Evolutionary conservation across 2,113 vertebrate genomes (phyloP), one percentile per base, ranked within the genome.

Genomic region (Hippocampus guttulatus): DNA sequence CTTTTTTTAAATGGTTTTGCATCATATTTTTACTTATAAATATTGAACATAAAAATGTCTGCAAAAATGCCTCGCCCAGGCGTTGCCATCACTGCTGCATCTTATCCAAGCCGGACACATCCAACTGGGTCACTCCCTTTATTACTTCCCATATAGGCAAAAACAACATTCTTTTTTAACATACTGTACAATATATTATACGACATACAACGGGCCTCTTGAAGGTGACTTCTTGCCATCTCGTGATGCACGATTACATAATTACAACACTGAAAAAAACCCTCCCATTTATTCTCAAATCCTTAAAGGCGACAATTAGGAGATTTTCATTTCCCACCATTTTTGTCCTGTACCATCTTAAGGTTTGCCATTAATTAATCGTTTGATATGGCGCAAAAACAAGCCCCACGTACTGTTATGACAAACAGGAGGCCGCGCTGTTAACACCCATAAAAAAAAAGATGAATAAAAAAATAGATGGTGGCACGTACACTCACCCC

Each of bases 401-500:
- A 64, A 64, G 11, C 63, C 63, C 43, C 21, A 5, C 10, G n/a
- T 11, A 41, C 18, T 25, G 45, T 65, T 27, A 61, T 40, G 63
- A 45, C 40, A 40, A 43, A 10, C 16, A 18, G 27, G 58, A 61
- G 55, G 27, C 58, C 30, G 58, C 58, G 58, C 58, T 33, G 58
- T 33, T 18, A 45, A 45, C 66, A 15, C 30, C 49, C 25, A 21
- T 68, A 4, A 33, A 33, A 38, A 10, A 51, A 15, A 54, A 21
- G 23, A 5, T 30, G 41, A 41, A 70, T 40, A 20, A 43, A 58
- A 57, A 51, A 73, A 76, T 14, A 63, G 81, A 82, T 63, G 70
- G 16, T 75, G 81, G 25, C 27, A 88, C 84, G 71, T 81, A 85
- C 84, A 94, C 95, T 94, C 91, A 96, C 96, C 95, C 96, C 96